Evolutionary conservation across 2,113 vertebrate species (phyloP).

Genomic region (Tyto alba): DNA sequence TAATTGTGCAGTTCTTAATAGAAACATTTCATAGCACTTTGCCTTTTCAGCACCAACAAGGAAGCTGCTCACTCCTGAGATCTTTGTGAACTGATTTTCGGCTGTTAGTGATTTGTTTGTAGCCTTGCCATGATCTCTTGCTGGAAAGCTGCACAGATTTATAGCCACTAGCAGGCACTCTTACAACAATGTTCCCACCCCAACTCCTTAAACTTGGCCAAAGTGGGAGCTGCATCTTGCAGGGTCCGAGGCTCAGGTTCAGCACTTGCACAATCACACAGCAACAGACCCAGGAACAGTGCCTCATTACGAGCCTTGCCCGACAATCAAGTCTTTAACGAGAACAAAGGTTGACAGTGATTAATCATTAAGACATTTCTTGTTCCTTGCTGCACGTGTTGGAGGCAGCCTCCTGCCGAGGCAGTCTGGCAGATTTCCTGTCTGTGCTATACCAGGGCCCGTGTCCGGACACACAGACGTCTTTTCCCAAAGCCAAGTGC

Average conservation of each 20-base stretch:
- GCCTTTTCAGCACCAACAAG: not conserved
- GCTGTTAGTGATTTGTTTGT: not conserved
- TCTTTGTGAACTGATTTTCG: not conserved
- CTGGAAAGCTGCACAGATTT: not conserved
- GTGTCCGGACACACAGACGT: conserved; percentile 32
- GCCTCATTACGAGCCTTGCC: conserved; percentile 67
- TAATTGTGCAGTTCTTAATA: not conserved
- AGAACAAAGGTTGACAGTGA: conserved; percentile 77
- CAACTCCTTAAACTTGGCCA: not conserved
- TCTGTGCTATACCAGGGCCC: conserved; percentile 46
- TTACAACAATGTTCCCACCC: not conserved
- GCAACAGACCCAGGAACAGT: conserved; percentile 68
- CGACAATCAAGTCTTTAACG: conserved; percentile 70
- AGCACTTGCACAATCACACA: conserved; percentile 40
- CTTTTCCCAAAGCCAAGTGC: conserved; percentile 51
- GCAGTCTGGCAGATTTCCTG: conserved; percentile 75
- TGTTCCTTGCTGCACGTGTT: conserved; percentile 71
- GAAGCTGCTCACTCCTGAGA: not conserved
- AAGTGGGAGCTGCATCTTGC: conserved; percentile 13
- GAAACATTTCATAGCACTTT: not conserved
- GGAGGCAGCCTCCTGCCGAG: conserved; percentile 66
- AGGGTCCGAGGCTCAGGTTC: not conserved
- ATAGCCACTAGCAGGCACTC: conserved; percentile 40
- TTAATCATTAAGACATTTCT: conserved; percentile 75
- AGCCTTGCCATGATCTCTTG: not conserved